A percentile compares a stretch with the other conserved stretches of the same genome.
These are phyloP conservation scores for Hydropotes inermis DNA, from an alignment of 2,113 vertebrate species.

Conservation along the genomic window DNA sequence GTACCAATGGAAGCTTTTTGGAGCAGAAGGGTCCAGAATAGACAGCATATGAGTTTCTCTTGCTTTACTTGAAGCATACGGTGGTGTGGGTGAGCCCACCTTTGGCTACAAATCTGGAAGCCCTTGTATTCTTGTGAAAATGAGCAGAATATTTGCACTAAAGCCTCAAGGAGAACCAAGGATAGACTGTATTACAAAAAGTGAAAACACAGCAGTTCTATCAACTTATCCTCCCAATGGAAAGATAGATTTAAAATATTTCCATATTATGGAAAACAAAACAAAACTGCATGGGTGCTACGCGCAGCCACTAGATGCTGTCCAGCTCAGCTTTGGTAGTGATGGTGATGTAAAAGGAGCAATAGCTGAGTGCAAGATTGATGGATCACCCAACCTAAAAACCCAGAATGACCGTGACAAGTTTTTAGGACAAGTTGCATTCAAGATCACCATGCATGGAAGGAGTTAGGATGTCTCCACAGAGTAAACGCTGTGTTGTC, in stretches of 20 bases:
- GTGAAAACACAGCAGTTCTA: constrained; percentile 77
- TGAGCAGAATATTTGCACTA: not conserved
- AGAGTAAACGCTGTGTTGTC: not conserved
- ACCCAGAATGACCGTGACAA: not conserved
- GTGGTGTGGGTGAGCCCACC: not conserved
- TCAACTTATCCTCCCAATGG: constrained; percentile 86
- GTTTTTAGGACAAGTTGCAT: not conserved
- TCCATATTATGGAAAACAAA: constrained; percentile 92
- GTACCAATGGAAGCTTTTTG: not conserved
- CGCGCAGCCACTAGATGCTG: fast-evolving
- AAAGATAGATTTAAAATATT: constrained; percentile 93
- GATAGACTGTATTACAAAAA: not conserved
- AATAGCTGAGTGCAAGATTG: not conserved
- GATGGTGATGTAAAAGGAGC: not conserved
- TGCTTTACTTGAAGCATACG: not conserved
- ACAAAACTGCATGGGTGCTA: constrained; percentile 82
- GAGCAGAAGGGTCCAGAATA: not conserved
- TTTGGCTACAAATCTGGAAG: not conserved
- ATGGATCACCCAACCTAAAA: not conserved
- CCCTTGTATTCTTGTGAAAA: not conserved
- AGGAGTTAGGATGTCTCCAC: not conserved
- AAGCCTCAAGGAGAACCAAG: not conserved
- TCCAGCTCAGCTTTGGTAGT: not conserved
- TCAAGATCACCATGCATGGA: not conserved
- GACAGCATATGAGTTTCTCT: not conserved